phyloP scores from a whole-genome alignment of 2,888 invertebrate genomes.

The Ornithoptera priamus region DNA sequence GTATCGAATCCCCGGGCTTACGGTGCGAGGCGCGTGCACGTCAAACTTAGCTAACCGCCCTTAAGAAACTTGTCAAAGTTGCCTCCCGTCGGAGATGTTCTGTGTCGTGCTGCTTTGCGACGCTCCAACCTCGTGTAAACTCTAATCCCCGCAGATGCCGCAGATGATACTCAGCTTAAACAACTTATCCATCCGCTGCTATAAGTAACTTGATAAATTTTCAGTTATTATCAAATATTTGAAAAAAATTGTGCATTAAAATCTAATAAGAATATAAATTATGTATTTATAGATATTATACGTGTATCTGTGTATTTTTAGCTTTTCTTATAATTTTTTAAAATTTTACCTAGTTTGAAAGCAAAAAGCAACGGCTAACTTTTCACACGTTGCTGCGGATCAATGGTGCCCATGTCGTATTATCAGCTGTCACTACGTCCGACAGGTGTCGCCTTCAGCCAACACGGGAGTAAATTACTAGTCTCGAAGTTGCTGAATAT shows the following conservation, averaged over 20 bases:
- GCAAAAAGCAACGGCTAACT: conserved; percentile 38
- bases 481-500: conserved; percentile 73
- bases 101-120: conserved; percentile 50
- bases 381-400: conserved; percentile 64
- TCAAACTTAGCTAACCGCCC: conserved; percentile 77
- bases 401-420: conserved; percentile 74
- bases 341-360: too few species aligned
- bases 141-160: conserved; percentile 57
- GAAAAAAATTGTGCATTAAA: neutral
- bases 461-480: conserved; percentile 79
- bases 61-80: conserved; percentile 77
- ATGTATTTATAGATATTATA: neutral
- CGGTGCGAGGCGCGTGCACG: conserved; percentile 70
- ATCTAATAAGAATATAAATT: neutral
- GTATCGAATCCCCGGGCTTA: conserved; percentile 75
- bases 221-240: conserved; percentile 33
- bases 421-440: conserved; percentile 75
- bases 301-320: neutral
- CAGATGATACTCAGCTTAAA: conserved; percentile 75
- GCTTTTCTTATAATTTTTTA: too few species aligned
- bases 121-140: conserved; percentile 66
- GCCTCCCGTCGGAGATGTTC: conserved; percentile 69
- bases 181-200: conserved; percentile 60
- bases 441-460: conserved; percentile 80
- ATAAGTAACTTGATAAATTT: conserved; percentile 66